Base-by-base conservation (phyloP, 2,888 invertebrate genomes). In the Epirrhoe alternata region DNA sequence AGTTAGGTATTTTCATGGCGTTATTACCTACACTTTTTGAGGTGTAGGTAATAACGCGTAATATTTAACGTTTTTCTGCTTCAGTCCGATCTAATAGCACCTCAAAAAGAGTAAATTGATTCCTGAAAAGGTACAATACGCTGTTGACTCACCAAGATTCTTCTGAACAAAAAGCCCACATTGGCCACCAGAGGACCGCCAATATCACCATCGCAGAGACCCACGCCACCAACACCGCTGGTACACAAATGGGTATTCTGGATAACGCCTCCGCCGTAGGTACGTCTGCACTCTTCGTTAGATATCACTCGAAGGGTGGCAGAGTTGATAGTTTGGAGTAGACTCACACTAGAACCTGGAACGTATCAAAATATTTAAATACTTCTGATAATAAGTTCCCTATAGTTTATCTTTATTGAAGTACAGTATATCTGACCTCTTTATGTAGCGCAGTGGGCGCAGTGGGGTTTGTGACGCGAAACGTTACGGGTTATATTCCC, bases 191-290 rank as follows among this genome's bases (percentile, higher is more conserved):
- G 74, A 10, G 84, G 86, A 6, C 85, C 86, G 0, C 86, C 86
- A 1, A 82, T 76, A 54, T 86, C 85, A 0, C 86, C 86, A 0
- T 76, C 76, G 62, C 87, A 88, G 30, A 83, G 73, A 12, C 86
- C 83, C 7, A 77, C 75, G 0, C 82, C 77, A 10, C 79, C 82
- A 14, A 77, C 74, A 0, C 85, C 84, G 55, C 76, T 81, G 14
- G 84, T 85, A 65, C 87, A 88, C 53, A 88, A 67, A 61, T 83
- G 82, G 16, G 74, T 74, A 35, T 66, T 65, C 33, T 81, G 80
- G 14, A 87, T 75, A n/a, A 77, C 12, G 42, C 66, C 64, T 10
- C 74, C 65, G 64, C 74, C 65, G 64, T 70, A 87, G 5, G 62
- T 61, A 12, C 61, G 56, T 1, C 70, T 52, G 61, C 87, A 88